Evolutionary conservation across 2,113 vertebrate species (phyloP), one percentile per base, ranked within the genome.

Genomic region (Glaucomys volans): DNA sequence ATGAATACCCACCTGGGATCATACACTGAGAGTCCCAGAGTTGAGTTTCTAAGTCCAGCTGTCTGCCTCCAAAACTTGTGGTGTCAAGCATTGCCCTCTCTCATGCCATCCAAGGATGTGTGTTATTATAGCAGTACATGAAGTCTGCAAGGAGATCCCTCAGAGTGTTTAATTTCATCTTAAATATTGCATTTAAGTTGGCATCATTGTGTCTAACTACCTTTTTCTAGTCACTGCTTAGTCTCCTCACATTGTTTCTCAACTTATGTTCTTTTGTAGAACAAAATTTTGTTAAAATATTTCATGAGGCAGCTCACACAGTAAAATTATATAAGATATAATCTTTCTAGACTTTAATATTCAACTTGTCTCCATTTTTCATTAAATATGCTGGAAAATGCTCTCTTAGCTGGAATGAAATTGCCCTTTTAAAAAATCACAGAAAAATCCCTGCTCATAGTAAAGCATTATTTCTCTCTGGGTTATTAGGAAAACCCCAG

Each of bases 261-360:
- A 59, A 67, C n/a, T 62, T 85, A 71, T 0, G 0, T 42, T 52
- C 26, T 74, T 79, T 57, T 13, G 40, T 14, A 64, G 37, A 77
- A 66, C 3, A 66, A 86, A 83, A 66, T 57, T 90, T 69, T 93
- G 52, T 57, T 82, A 96, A 96, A 93, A 44, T 74, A 52, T 37
- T 62, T 52, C 67, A 50, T 52, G 50, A 95, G 30, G 35, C 87
- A 52, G 28, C 54, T 72, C 13, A 59, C 16, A 75, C 1, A 50
- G 26, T 59, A 89, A 95, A 88, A 79, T 90, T 95, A 72, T 35
- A 40, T 84, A 80, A 88, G 40, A 62, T 50, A 26, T 35, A 37
- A 24, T 89, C n/a, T 80, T 79, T 44, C 35, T 4, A 8, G 30
- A n/a, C n/a, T 75, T 82, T 95, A 74, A 47, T 64, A 20, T 47